A percentile compares a stretch with the other conserved stretches of the same genome.
These are phyloP conservation scores for Hedya salicella DNA, from an alignment of 2,888 invertebrate species.

Conservation along the genomic window DNA sequence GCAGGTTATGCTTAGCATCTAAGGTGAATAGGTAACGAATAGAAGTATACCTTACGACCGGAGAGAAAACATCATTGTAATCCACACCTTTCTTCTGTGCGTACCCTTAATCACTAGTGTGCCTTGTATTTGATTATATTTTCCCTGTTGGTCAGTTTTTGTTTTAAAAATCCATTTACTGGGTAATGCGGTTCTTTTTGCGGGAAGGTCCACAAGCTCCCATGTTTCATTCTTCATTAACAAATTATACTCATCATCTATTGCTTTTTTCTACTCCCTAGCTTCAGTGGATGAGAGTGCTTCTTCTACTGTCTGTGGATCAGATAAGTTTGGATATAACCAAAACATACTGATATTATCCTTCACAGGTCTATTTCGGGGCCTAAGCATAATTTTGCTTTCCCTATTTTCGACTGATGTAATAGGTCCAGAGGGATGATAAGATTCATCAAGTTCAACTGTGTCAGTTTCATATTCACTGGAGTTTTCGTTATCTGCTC, in stretches of 20 bases:
- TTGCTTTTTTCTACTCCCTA: constrained; percentile 48
- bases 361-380: background rate
- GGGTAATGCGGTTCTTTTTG: constrained; percentile 44
- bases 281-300: constrained; percentile 8
- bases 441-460: constrained; percentile 9
- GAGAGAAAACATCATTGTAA: constrained; percentile 43
- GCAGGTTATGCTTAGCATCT: constrained; percentile 33
- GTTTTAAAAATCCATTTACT: constrained; percentile 47
- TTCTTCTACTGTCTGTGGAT: constrained; percentile 29
- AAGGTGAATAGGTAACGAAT: constrained; percentile 38
- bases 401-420: background rate
- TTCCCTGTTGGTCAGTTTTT: constrained; percentile 47
- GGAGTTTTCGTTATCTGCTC: background rate
- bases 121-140: constrained; percentile 47
- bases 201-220: constrained; percentile 46
- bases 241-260: constrained; percentile 49
- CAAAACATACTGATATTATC: constrained; percentile 7
- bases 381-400: background rate
- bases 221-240: constrained; percentile 43
- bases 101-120: constrained; percentile 38
- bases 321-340: background rate
- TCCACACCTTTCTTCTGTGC: constrained; percentile 42
- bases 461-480: constrained; percentile 12
- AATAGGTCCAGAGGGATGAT: background rate
- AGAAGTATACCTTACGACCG: constrained; percentile 41